Percentiles rank a stretch among this genome's conserved stretches.
These are phyloP conservation scores for Gasterosteus nipponicus DNA, from an alignment of 2,113 vertebrate genomes.

Conservation along the genomic window DNA sequence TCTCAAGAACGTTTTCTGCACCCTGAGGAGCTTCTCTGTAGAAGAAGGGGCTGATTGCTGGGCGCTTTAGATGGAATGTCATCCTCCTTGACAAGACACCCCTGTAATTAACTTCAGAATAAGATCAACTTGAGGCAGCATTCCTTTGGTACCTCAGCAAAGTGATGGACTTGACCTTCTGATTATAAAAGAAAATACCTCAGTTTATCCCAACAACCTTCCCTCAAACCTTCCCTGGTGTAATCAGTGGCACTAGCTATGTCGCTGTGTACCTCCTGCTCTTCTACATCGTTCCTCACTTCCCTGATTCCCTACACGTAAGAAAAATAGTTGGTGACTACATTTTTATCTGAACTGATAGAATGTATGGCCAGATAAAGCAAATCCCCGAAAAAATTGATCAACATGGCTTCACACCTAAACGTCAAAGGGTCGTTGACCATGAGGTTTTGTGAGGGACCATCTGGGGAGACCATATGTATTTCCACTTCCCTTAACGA, in stretches of 20 bases:
- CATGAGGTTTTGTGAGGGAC: conserved; percentile 43
- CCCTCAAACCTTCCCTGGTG: no score
- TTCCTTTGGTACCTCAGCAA: not conserved
- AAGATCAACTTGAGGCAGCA: conserved; percentile 20
- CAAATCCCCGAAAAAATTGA: not conserved
- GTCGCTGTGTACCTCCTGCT: not conserved
- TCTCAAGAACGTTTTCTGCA: conserved; percentile 36
- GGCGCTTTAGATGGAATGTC: conserved; percentile 21
- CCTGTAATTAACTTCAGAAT: conserved; percentile 43
- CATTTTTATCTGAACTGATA: not conserved
- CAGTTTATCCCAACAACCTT: not conserved
- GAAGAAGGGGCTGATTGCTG: conserved; percentile 36
- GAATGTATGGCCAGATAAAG: not conserved
- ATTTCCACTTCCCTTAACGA: conserved; percentile 47
- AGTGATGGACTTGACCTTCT: not conserved
- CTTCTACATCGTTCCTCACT: not conserved
- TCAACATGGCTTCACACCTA: conserved; percentile 2
- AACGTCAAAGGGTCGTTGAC: conserved; percentile 37
- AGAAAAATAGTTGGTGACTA: not conserved
- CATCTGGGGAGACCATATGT: conserved; percentile 65
- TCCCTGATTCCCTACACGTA: not conserved
- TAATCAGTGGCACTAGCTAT: not conserved
- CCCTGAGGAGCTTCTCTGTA: conserved; percentile 2
- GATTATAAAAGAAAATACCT: no score
- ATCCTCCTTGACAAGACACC: conserved; percentile 25